Base-by-base conservation (phyloP, 35 echinoderm and acorn worm species). In the Heliocidaris tuberculata region DNA sequence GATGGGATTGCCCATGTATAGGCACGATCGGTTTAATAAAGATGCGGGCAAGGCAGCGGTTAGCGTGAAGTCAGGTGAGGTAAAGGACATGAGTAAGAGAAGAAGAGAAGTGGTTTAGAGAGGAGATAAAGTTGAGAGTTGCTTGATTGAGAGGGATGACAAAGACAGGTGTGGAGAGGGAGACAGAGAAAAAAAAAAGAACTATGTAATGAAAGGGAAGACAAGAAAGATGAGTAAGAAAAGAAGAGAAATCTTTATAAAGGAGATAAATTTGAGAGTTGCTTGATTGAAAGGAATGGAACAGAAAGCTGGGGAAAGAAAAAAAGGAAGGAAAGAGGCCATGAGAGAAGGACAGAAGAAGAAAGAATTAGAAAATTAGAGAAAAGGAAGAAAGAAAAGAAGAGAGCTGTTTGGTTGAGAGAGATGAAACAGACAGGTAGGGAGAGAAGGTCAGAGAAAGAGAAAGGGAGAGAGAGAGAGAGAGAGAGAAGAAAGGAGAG, bases 21-120 rank as follows among this genome's bases (percentile, higher is more conserved):
- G 65, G 21, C 65, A 78, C 65, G 65, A 78, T 78, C 65, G 65
- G 65, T 78, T 78, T 78, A 78, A 78, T 78, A 78, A 78, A n/a
- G 21, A 78, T 78, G 65, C 65, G 65, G 19, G 65, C 21, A n/a
- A 78, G 65, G 27, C 65, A 78, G 65, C 65, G 65, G 65, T 78
- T 78, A 5, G 65, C 27, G 7, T 2, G 3, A 24, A 78, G 65
- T 78, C 65, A 78, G 65, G 65, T 78, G 65, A 78, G 87, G 31
- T 13, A 13, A 42, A 89, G 85, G 85, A 30, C 13, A 86, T 30
- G 31, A 86, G 85, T 30, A 86, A 32, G 32, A 13, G 31, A 42
- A 48, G 47, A 89, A 47, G 87, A 89, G 87, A 89, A 85, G 47
- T n/a, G 65, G 87, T 47, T 89, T 32, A 42, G 47, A 42, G 32